phyloP scores from a whole-genome alignment of 1,140 invertebrate species.

The Drosophila tristis region DNA sequence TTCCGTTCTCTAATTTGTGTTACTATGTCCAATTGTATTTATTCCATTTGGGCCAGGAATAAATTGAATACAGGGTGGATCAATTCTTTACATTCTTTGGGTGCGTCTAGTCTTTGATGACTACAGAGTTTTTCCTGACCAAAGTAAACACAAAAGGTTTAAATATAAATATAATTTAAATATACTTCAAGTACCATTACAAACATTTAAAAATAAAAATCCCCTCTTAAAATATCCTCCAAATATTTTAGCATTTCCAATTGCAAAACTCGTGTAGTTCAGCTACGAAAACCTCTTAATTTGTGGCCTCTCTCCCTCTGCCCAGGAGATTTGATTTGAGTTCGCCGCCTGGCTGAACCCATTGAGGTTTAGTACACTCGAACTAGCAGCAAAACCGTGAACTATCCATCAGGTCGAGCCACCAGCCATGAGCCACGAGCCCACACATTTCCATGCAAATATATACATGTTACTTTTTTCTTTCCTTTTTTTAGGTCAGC shows the following conservation, averaged over 20 bases:
- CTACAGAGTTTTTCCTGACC: too few relatives aligned
- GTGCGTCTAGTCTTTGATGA: too few relatives aligned
- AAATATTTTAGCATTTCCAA: neutral
- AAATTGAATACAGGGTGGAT: neutral
- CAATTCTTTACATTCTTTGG: neutral
- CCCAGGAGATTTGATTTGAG: conserved; percentile 6
- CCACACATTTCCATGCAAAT: conserved; percentile 45
- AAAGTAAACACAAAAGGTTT: too few relatives aligned
- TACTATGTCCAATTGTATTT: neutral
- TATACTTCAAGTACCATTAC: neutral
- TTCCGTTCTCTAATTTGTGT: conserved; percentile 7
- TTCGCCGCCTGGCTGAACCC: neutral
- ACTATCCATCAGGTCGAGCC: conserved; percentile 39
- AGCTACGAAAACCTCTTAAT: neutral
- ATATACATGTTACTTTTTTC: conserved; percentile 13
- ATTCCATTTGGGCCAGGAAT: conserved; percentile 3
- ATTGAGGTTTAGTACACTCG: conserved; percentile 16
- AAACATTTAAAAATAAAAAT: too few relatives aligned
- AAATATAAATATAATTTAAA: neutral
- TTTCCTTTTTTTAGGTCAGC: conserved; percentile 39
- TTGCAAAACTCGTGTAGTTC: neutral
- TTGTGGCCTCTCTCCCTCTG: neutral
- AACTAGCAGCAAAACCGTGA: conserved; percentile 18
- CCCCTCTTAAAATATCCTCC: too few relatives aligned
- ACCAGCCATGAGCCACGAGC: neutral